Percentiles rank a stretch among this genome's conserved stretches.
Evolutionary conservation across 2,797 vertebrate species (phyloP).

Genomic region (Anabas testudineus): DNA sequence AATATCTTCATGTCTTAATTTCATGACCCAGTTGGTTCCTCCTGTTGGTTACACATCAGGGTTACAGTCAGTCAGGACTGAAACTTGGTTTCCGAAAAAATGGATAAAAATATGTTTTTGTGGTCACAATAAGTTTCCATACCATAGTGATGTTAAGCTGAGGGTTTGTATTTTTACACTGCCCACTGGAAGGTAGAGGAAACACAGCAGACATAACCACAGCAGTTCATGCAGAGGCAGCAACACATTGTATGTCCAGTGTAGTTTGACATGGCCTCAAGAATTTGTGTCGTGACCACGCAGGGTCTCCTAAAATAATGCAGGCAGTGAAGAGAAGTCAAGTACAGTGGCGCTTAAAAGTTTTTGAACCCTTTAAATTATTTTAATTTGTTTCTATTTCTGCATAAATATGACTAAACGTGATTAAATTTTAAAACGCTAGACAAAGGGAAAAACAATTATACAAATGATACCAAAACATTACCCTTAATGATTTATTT

Average conservation of each 20-base stretch:
- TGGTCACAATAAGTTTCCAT: constrained; percentile 29
- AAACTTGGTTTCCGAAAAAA: constrained; percentile 19
- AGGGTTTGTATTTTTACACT: constrained; percentile 15
- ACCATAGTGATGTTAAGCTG: constrained; percentile 14
- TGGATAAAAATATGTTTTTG: constrained; percentile 30
- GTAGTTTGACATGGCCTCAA: constrained; percentile 25
- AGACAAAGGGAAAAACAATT: no score
- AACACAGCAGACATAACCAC: constrained; percentile 37
- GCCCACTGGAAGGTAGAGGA: constrained; percentile 22
- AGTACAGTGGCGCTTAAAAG: constrained; percentile 8
- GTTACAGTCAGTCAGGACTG: background rate
- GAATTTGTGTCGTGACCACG: constrained; percentile 49
- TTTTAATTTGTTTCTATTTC: no score
- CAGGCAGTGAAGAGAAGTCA: constrained; percentile 49
- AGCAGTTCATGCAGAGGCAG: constrained; percentile 7
- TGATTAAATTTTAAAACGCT: no score
- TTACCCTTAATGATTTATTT: no score
- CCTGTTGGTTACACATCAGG: background rate
- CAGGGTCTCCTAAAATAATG: constrained; percentile 47
- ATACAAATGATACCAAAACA: no score
- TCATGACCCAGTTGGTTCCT: background rate
- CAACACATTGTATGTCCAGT: background rate
- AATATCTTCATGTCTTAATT: background rate
- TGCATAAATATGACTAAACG: no score
- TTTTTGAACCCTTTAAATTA: no score